Base-by-base conservation (phyloP, 2,797 vertebrate species). In the Dipus sagitta region DNA sequence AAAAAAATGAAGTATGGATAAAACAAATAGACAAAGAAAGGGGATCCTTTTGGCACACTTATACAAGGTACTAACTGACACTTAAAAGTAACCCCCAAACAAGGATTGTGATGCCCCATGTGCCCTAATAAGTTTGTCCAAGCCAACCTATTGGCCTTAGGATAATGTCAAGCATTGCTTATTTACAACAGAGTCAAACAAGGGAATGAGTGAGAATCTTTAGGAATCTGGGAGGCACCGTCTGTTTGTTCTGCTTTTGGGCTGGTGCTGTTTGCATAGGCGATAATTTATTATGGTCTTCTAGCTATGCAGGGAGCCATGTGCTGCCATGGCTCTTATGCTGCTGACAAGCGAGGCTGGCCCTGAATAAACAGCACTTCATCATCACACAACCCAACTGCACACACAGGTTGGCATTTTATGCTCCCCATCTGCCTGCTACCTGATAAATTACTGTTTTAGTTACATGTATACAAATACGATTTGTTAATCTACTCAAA, bases 381-480 rank as follows among this genome's bases (percentile, higher is more conserved):
- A 98, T 98, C 97, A 98, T 96, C 93, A 97, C 65, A 95, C 81
- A 96, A 96, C 80, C 94, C 88, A 98, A 98, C 91, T 97, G 96
- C 86, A 98, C 81, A 97, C 60, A 92, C 97, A 98, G 97, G 97
- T 76, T 96, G 96, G 96, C 89, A 93, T 96, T 96, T 96, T 87
- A 93, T 94, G 95, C 88, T 84, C 71, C 94, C 96, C 97, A 97
- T 97, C 96, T 97, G 97, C 97, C 98, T 98, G 91, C 95, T 96
- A 98, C 95, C 96, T 98, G 98, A 98, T 97, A 98, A 98, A 98
- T 98, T 97, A 97, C 96, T 98, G 97, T 94, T 98, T 98, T 98
- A 90, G 95, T 98, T 98, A 97, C 91, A 96, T 90, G 94, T 96
- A 97, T 95, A 98, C 97, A 98, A 98, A 98, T 97, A 98, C 96